Conservation (phyloP, 1,140 invertebrate species). For the Platyscapa corneri region DNA sequence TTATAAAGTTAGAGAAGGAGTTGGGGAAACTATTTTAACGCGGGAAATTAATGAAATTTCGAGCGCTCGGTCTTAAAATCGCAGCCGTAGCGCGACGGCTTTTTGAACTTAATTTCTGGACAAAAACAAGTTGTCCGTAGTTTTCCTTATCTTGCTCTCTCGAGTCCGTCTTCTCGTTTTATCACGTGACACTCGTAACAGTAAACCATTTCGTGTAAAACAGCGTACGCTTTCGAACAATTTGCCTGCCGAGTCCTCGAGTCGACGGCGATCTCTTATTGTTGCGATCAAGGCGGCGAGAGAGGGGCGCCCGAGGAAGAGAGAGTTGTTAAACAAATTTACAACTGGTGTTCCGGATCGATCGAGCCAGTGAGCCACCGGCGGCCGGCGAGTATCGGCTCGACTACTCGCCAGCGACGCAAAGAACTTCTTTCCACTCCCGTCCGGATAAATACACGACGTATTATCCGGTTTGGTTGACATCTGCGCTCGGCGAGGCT, state of each 20-base stretch:
- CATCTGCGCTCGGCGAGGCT: background rate
- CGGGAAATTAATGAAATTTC: background rate
- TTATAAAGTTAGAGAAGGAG: background rate
- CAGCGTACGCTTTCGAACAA: background rate
- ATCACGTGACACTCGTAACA: background rate
- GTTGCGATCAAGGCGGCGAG: background rate
- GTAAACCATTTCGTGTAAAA: background rate
- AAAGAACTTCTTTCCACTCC: background rate
- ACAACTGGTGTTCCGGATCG: no score
- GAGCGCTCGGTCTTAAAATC: background rate
- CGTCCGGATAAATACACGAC: background rate
- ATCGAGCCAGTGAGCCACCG: background rate
- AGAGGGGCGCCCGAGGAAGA: no score
- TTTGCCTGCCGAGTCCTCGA: background rate
- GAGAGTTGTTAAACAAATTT: background rate
- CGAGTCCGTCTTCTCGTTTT: background rate
- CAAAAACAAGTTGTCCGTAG: background rate
- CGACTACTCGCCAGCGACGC: no score
- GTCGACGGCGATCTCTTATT: background rate
- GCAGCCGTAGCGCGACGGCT: background rate
- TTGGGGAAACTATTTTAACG: background rate
- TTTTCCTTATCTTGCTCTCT: background rate
- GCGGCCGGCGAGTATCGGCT: background rate
- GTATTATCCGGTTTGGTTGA: slow-evolving; percentile 9
- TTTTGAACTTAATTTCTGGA: background rate